Evolutionary conservation across 2,113 vertebrate species (phyloP).

Genomic region (Mirounga angustirostris): DNA sequence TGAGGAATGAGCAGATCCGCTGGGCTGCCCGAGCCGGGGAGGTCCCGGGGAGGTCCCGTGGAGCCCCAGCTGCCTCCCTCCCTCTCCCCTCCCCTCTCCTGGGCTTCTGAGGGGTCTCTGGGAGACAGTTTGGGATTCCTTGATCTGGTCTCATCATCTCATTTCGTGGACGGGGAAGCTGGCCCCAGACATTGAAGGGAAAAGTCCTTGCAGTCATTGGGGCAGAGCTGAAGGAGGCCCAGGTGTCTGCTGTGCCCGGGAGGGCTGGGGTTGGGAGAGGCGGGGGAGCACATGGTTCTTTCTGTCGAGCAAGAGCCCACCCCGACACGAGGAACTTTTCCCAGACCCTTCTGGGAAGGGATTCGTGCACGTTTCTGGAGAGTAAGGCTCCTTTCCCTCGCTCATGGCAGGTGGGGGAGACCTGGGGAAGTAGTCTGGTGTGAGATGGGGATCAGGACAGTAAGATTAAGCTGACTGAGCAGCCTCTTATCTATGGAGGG

Average conservation of each 20-base stretch:
- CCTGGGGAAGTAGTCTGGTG: accelerated
- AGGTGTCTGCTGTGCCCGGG: background rate
- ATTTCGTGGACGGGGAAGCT: too few species aligned
- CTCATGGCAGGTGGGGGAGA: accelerated
- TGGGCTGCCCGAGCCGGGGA: background rate
- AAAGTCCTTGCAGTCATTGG: accelerated
- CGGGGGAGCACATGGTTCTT: background rate
- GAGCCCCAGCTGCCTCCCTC: too few species aligned
- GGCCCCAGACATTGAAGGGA: background rate
- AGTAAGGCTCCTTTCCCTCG: background rate
- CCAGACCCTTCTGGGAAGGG: background rate
- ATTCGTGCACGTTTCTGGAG: accelerated
- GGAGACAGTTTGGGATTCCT: background rate
- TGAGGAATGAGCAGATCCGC: accelerated
- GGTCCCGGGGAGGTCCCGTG: too few species aligned
- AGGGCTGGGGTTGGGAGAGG: too few species aligned
- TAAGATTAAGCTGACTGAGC: accelerated
- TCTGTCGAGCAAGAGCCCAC: background rate
- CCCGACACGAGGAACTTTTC: accelerated
- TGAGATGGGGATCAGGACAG: background rate
- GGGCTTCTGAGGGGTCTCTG: accelerated
- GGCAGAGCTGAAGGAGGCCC: too few species aligned
- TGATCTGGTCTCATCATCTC: background rate
- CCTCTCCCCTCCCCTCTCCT: background rate
- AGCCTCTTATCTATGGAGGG: accelerated